These are phyloP conservation scores for Greenwoodochromis staneri DNA, from an alignment of 2,113 vertebrate genomes.

Conservation along the genomic window DNA sequence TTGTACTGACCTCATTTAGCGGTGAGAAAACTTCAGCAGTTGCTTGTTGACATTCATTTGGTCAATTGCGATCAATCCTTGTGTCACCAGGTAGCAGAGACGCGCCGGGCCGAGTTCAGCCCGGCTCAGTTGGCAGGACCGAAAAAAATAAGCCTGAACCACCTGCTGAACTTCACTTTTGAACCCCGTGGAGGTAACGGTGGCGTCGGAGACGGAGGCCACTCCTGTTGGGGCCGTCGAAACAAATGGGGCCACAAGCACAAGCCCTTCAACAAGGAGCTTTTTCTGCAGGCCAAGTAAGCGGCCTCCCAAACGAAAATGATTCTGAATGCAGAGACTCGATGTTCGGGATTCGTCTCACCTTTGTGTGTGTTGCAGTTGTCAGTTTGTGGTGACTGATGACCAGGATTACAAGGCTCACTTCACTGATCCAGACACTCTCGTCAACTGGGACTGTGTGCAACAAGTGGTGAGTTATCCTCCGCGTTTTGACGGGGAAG, in stretches of 20 bases:
- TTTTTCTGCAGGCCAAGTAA: conserved; percentile 98
- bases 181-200: conserved; percentile 90
- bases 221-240: conserved; percentile 87
- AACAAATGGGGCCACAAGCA: conserved; percentile 95
- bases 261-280: conserved; percentile 98
- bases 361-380: conserved; percentile 71
- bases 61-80: neutral
- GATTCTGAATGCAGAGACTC: neutral
- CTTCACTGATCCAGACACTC: conserved; percentile 95
- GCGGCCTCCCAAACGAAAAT: conserved; percentile 34
- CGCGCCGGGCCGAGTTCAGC: conserved; percentile 94
- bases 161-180: conserved; percentile 98
- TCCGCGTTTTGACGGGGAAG: accelerated
- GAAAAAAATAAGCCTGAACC: conserved; percentile 97
- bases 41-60: neutral
- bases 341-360: neutral
- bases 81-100: conserved; percentile 88
- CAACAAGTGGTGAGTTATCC: conserved; percentile 88
- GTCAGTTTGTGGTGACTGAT: conserved; percentile 97
- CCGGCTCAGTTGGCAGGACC: conserved; percentile 97
- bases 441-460: conserved; percentile 99
- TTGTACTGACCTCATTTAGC: neutral
- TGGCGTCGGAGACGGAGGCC: conserved; percentile 77
- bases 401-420: conserved; percentile 95
- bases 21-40: accelerated